Conservation (phyloP, 2,797 vertebrate species). For the Heterohyrax brucei region DNA sequence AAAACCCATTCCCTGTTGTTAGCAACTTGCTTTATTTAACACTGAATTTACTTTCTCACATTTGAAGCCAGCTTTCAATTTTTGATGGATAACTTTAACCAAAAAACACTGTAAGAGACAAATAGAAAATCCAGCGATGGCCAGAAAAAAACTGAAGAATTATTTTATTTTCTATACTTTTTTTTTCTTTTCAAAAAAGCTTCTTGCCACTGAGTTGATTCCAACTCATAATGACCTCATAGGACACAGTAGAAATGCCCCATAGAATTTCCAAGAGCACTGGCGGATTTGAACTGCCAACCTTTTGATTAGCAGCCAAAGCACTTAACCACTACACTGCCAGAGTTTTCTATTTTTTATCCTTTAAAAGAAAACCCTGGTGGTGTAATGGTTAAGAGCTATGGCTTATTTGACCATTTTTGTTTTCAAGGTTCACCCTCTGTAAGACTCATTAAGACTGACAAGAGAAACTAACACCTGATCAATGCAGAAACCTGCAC, state of each 20-base stretch:
- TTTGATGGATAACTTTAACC: conserved; percentile 45
- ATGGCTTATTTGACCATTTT: not conserved
- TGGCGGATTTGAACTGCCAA: no score
- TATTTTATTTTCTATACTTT: not conserved
- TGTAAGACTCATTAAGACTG: not conserved
- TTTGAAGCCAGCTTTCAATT: conserved; percentile 30
- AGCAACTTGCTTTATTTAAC: conserved; percentile 61
- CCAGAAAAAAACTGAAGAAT: not conserved
- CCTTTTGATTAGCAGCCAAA: no score
- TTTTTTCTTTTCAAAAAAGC: no score
- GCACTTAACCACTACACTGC: no score
- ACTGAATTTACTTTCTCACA: conserved; percentile 62
- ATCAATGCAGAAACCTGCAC: not conserved
- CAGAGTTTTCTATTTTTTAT: no score
- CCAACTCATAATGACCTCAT: no score
- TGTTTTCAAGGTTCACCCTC: conserved; percentile 47
- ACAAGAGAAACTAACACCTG: not conserved
- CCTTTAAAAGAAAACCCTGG: no score
- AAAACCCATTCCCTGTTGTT: conserved; percentile 26
- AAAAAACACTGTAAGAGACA: conserved; percentile 31
- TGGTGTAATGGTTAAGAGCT: no score
- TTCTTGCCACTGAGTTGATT: no score
- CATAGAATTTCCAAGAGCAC: no score
- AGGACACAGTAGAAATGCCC: no score
- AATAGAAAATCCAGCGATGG: not conserved